These are phyloP conservation scores for Romanogobio albipinnatus DNA, from an alignment of 2,113 vertebrate genomes.

Conservation along the genomic window DNA sequence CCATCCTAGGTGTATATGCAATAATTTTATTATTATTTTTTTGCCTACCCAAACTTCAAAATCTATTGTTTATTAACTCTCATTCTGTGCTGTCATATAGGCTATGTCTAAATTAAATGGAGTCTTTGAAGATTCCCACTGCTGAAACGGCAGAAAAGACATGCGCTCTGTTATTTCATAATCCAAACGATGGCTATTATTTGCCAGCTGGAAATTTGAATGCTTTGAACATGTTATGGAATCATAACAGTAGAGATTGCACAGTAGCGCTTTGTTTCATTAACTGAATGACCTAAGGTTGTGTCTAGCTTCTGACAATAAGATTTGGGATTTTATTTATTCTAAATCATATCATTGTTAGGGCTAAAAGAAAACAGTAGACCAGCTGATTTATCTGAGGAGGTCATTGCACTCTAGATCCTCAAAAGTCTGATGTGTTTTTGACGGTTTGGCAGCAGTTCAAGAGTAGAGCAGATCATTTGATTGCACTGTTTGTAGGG, in stretches of 20 bases:
- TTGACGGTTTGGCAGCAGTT: constrained; percentile 34
- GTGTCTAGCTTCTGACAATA: not conserved
- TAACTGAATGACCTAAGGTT: not conserved
- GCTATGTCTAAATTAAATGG: not conserved
- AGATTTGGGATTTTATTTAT: not conserved
- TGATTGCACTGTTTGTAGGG: constrained; percentile 30
- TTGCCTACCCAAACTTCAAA: not conserved
- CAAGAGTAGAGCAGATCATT: constrained; percentile 36
- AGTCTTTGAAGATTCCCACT: not conserved
- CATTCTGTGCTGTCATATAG: not conserved
- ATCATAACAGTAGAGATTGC: not conserved
- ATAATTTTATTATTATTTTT: too few species aligned
- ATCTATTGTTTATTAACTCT: not conserved
- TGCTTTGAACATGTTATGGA: constrained; percentile 1
- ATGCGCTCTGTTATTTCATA: not conserved
- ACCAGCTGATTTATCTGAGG: not conserved
- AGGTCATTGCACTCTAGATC: not conserved
- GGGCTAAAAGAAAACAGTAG: not conserved
- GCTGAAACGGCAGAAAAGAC: not conserved
- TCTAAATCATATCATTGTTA: not conserved
- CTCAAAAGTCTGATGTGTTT: constrained; percentile 56
- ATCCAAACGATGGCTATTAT: not conserved
- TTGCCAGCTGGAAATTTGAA: constrained; percentile 1
- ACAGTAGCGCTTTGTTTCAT: not conserved
- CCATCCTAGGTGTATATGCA: too few species aligned